Base-by-base conservation (phyloP, 2,888 invertebrate genomes). In the Amiota minor region DNA sequence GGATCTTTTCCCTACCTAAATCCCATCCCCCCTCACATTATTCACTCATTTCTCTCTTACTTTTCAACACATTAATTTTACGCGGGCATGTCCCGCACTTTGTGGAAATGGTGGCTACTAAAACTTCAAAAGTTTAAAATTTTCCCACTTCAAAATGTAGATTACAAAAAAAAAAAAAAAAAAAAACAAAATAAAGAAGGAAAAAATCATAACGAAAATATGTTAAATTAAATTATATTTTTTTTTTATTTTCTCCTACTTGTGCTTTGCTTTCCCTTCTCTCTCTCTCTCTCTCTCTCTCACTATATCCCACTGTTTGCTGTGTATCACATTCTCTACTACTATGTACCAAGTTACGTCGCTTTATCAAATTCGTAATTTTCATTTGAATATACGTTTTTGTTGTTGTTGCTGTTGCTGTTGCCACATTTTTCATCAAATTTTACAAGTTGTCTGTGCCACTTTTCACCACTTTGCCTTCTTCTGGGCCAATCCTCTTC, bases 221-320 rank as follows among this genome's bases (percentile, higher is more conserved):
- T 78, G 79, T 82, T 81, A 84, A 86, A 84, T 84, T 84, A 86
- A 84, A 84, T 84, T 84, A 84, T 84, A 85, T 85, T 84, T 86
- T 82, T 79, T 50, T 46, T 55, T 65, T 45, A 72, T 59, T 23
- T 45, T 56, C 18, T 35, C 23, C 11, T 14, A 12, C 18, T 18
- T 16, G 2, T 12, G 20, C 47, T 23, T 35, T 16, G 69, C 53
- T 6, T 47, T 20, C n/a, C 18, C 50, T 12, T 14, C 56, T 23
- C 56, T 72, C 70, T 72, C 72, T 16, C 14, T 16, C 70, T 35
- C 23, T 55, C 62, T 20, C 10, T 55, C 64, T 70, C 72, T 73
- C 46, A 14, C 70, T 64, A 70, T 20, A n/a, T n/a, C n/a, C n/a
- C n/a, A n/a, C n/a, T n/a, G n/a, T n/a, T n/a, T n/a, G n/a, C n/a